A percentile compares a stretch with the other conserved stretches of the same genome.
Evolutionary conservation across 2,113 vertebrate species (phyloP).

Genomic region (Paramisgurnus dabryanus): DNA sequence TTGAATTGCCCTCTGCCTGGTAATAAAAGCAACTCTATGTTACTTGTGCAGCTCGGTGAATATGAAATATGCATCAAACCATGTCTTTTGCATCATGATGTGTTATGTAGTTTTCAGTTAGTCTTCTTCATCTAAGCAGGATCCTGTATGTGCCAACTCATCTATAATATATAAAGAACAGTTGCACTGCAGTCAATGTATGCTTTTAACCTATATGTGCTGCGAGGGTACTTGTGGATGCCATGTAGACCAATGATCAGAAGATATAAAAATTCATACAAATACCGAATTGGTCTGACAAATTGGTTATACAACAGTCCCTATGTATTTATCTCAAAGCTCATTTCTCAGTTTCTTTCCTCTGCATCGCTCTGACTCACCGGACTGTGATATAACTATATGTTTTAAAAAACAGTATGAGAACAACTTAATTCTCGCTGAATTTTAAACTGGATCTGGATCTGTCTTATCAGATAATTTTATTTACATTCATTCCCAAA

Average conservation of each 20-base stretch:
- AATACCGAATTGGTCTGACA: not conserved
- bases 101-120: not conserved
- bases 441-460: no score
- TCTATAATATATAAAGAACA: slow-evolving; percentile 8
- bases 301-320: not conserved
- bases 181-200: not conserved
- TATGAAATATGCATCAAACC: slow-evolving; percentile 32
- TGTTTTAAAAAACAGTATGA: not conserved
- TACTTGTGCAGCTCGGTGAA: slow-evolving; percentile 7
- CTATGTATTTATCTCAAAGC: not conserved
- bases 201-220: not conserved
- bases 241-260: not conserved
- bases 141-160: not conserved
- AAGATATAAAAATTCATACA: not conserved
- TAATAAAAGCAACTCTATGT: not conserved
- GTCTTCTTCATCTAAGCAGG: not conserved
- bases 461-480: no score
- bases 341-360: not conserved
- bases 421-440: no score
- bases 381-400: not conserved
- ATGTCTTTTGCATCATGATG: slow-evolving; percentile 1
- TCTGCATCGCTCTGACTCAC: not conserved
- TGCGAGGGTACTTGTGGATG: not conserved
- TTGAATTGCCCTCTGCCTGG: no score
- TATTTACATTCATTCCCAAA: no score